Percentiles rank a stretch among this genome's conserved stretches.
Evolutionary conservation across 2,113 vertebrate species (phyloP).

Genomic region (Penelope pileata): DNA sequence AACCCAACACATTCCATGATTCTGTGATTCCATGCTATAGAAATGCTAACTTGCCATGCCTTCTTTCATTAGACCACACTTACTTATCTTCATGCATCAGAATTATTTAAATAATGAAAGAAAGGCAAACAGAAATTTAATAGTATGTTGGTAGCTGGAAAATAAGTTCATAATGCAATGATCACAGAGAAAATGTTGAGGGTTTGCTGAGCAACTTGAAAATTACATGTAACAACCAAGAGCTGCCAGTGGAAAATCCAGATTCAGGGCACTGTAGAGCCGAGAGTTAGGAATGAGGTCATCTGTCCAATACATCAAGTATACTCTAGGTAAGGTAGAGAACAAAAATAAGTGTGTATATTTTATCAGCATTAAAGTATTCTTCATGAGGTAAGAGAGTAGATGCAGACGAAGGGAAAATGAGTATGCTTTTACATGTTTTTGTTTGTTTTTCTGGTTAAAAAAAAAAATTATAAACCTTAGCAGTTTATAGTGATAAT

Average conservation of each 20-base stretch:
- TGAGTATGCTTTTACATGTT: not conserved
- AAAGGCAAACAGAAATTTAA: not conserved
- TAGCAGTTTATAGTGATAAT: not conserved
- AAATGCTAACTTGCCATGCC: not conserved
- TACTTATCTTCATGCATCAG: not conserved
- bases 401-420: not conserved
- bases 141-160: not conserved
- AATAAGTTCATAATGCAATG: not conserved
- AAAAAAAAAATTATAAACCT: not conserved
- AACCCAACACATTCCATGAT: not conserved
- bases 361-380: not conserved
- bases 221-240: not conserved
- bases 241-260: not conserved
- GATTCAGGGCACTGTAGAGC: not conserved
- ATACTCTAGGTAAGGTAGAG: not conserved
- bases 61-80: too few species aligned
- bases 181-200: constrained; percentile 13
- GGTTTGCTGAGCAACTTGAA: not conserved
- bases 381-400: not conserved
- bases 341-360: not conserved
- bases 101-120: not conserved
- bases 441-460: not conserved
- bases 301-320: not conserved
- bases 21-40: not conserved
- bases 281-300: not conserved